These are phyloP conservation scores for Baccha elongata DNA, from an alignment of 2,888 invertebrate species.

Conservation along the genomic window DNA sequence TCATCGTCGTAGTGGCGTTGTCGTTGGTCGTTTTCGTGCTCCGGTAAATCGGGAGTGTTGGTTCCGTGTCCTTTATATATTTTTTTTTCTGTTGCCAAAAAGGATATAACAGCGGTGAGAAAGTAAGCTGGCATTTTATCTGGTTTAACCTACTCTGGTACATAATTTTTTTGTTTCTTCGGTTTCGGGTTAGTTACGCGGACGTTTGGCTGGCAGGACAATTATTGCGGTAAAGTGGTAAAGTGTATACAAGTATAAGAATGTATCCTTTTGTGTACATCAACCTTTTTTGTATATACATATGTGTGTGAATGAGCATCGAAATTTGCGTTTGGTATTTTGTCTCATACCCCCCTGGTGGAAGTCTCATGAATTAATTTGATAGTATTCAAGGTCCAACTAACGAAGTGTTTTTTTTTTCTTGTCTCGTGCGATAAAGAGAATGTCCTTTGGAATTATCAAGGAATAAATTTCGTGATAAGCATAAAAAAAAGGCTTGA, in stretches of 20 bases:
- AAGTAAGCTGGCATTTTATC: slow-evolving; percentile 64
- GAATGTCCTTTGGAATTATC: slow-evolving; percentile 31
- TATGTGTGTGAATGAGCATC: slow-evolving; percentile 40
- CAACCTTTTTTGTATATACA: not conserved
- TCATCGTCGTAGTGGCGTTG: slow-evolving; percentile 12
- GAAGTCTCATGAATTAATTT: slow-evolving; percentile 67
- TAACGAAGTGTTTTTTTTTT: slow-evolving; percentile 9
- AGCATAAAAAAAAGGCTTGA: slow-evolving; percentile 15
- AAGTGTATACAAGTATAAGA: not conserved
- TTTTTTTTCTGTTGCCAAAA: slow-evolving; percentile 13
- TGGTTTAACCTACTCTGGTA: slow-evolving; percentile 58
- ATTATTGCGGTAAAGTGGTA: slow-evolving; percentile 35
- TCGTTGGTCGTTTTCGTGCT: slow-evolving; percentile 26
- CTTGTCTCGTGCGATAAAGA: slow-evolving; percentile 24
- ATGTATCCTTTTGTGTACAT: not conserved
- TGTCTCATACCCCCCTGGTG: slow-evolving; percentile 35
- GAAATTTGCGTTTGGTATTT: slow-evolving; percentile 54
- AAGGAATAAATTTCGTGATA: slow-evolving; percentile 45
- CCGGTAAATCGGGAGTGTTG: slow-evolving; percentile 61
- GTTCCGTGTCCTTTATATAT: slow-evolving; percentile 54
- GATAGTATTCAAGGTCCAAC: slow-evolving; percentile 36
- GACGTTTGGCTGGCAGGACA: slow-evolving; percentile 47
- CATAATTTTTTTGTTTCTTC: slow-evolving; percentile 41
- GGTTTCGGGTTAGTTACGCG: slow-evolving; percentile 58
- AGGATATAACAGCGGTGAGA: slow-evolving; percentile 46